Evolutionary conservation across 2,888 invertebrate genomes (phyloP), one percentile per base, ranked within the genome.

Genomic region (Diadegma fenestrale): DNA sequence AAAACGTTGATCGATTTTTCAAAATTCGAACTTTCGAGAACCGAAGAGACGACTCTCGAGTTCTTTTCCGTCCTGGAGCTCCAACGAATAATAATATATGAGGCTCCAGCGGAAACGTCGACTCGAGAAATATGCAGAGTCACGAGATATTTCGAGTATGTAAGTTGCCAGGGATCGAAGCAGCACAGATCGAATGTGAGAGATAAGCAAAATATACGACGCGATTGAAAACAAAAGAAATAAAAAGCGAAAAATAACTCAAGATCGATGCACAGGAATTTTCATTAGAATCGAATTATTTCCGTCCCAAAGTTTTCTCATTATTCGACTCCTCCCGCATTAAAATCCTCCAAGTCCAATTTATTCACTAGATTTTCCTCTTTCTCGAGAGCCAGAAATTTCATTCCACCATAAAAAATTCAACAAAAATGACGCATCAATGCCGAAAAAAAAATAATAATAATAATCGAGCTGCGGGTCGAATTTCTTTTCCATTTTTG

Each of bases 21-120:
- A 37, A 37, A 7, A 37, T 37, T 37, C 37, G 37, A 37, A 37
- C 22, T 37, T 51, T 64, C 64, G 17, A 17, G 17, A 22, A 37
- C 41, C 41, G 0, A 30, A 10, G 19, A 45, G 63, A 19, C 61
- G 45, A 63, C 48, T 37, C 8, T 37, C 8, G 37, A 48, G 12
- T 48, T 63, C 12, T 63, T 61, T 61, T 73, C 43, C 48, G 33
- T 63, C n/a, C 22, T 19, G 26, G 26, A 63, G 45, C 63, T 45
- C 63, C 19, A 51, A 0, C 43, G 78, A 78, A 78, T 79, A 79
- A 79, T 79, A 79, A 79, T 69, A 48, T 61, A 79, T 79, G 22
- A 48, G 37, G 48, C 69, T 79, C 19, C 26, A 71, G 45, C 79
- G 79, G 79, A 79, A 79, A 71, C 69, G 79, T 61, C 61, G 37